Percentiles rank a stretch among this genome's conserved stretches.
These are phyloP conservation scores for Drosophila phalerata DNA, from an alignment of 2,888 invertebrate genomes.

Conservation along the genomic window DNA sequence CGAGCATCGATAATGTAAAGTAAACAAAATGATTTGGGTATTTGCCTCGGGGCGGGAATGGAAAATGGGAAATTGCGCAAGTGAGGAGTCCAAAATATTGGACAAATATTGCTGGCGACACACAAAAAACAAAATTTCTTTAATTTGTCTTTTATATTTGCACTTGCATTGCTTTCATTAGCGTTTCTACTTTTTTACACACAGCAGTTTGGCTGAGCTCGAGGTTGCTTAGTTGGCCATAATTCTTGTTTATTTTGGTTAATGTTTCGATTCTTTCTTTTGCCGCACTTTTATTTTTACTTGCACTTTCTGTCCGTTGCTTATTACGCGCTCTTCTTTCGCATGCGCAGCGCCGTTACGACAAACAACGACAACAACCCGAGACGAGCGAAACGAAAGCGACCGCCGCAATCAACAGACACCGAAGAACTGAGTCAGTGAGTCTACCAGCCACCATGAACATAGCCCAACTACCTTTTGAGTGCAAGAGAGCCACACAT, in stretches of 20 bases:
- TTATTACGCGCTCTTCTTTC: conserved; percentile 48
- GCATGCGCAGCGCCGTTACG: conserved; percentile 54
- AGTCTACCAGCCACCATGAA: conserved; percentile 13
- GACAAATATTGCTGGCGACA: conserved; percentile 61
- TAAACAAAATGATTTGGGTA: conserved; percentile 46
- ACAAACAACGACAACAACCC: conserved; percentile 6
- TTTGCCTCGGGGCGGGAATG: conserved; percentile 39
- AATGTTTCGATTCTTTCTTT: conserved; percentile 25
- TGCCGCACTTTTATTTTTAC: conserved; percentile 17
- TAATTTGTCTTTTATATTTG: conserved; percentile 36
- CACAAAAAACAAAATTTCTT: conserved; percentile 36
- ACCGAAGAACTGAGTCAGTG: conserved; percentile 44
- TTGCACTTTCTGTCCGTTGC: conserved; percentile 40
- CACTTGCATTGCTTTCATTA: conserved; percentile 52
- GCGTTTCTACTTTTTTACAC: conserved; percentile 29
- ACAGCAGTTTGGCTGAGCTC: conserved; percentile 15
- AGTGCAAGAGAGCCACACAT: conserved; percentile 22
- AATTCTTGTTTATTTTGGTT: conserved; percentile 39
- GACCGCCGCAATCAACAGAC: conserved; percentile 43
- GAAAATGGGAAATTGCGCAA: conserved; percentile 56
- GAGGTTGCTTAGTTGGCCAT: conserved; percentile 44
- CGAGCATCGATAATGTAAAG: conserved; percentile 55
- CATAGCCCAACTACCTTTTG: conserved; percentile 24
- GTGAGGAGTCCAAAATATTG: conserved; percentile 32
- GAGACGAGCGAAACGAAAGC: conserved; percentile 1